phyloP scores from a whole-genome alignment of 2,888 invertebrate genomes.

The Xestia c-nigrum region DNA sequence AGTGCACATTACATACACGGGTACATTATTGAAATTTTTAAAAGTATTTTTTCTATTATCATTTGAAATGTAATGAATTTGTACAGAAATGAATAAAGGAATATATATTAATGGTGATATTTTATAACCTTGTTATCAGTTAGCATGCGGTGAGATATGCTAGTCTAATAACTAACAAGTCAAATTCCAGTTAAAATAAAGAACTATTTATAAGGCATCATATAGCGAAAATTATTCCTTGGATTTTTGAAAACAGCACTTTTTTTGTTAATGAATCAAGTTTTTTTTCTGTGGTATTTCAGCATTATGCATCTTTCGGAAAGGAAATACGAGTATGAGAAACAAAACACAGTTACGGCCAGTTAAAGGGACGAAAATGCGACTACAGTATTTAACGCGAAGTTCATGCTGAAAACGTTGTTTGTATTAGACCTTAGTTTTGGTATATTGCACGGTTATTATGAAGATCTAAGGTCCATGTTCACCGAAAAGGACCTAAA shows the following conservation, averaged over 20 bases:
- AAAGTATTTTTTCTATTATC: too few relatives aligned
- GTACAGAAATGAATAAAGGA: too few relatives aligned
- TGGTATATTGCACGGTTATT: not conserved
- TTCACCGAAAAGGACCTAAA: too few relatives aligned
- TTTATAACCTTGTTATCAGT: not conserved
- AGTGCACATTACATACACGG: too few relatives aligned
- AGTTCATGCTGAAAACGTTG: not conserved
- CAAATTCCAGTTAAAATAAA: too few relatives aligned
- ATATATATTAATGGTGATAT: not conserved
- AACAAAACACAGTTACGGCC: constrained; percentile 17
- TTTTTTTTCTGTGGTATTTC: too few relatives aligned
- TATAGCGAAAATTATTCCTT: not conserved
- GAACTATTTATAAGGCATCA: too few relatives aligned
- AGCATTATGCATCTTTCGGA: too few relatives aligned
- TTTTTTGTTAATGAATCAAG: too few relatives aligned
- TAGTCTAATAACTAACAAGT: not conserved
- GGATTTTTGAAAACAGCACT: not conserved
- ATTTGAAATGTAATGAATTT: too few relatives aligned
- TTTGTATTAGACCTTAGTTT: not conserved
- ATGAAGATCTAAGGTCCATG: too few relatives aligned
- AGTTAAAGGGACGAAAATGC: not conserved
- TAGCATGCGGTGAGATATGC: not conserved
- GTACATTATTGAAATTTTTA: too few relatives aligned
- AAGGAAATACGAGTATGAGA: not conserved
- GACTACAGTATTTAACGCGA: not conserved